A percentile compares a stretch with the other conserved stretches of the same genome.
These are phyloP conservation scores for Drosophila greeni DNA, from an alignment of 2,888 invertebrate genomes.

Conservation along the genomic window DNA sequence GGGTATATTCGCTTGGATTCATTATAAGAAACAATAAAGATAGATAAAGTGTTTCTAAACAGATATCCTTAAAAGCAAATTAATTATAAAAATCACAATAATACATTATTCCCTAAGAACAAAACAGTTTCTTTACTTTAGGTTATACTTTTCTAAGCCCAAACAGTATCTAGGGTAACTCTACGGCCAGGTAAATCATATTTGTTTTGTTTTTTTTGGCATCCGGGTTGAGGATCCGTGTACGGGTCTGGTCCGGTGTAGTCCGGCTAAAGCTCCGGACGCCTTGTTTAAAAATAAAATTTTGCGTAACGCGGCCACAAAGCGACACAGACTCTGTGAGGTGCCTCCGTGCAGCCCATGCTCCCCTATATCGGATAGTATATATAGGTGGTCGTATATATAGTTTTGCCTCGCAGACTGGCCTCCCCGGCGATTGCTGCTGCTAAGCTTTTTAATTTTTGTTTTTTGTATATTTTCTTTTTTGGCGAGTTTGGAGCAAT, in stretches of 20 bases:
- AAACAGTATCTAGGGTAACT: neutral
- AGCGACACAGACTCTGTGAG: constrained; percentile 47
- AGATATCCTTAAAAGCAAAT: neutral
- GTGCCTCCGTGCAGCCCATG: constrained; percentile 36
- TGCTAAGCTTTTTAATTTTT: constrained; percentile 14
- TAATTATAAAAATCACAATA: neutral
- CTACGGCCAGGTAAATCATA: neutral
- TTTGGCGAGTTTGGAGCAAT: constrained; percentile 35
- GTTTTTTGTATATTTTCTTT: constrained; percentile 3
- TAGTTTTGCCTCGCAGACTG: constrained; percentile 45
- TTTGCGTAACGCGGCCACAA: constrained; percentile 74
- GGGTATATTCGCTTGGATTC: neutral
- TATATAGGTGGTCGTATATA: constrained; percentile 29
- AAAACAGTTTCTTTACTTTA: neutral
- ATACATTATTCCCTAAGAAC: no score
- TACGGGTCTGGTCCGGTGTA: constrained; percentile 53
- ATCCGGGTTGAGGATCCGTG: constrained; percentile 33
- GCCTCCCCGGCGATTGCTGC: constrained; percentile 63
- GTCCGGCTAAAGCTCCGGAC: constrained; percentile 67
- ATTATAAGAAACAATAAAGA: neutral
- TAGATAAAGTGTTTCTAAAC: neutral
- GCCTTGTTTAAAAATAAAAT: constrained; percentile 75
- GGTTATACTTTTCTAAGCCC: no score
- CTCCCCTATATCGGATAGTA: constrained; percentile 48
- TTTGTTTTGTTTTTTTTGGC: constrained; percentile 3